These are phyloP conservation scores for Lingula anatina DNA, from an alignment of 2,888 invertebrate species.

Conservation along the genomic window DNA sequence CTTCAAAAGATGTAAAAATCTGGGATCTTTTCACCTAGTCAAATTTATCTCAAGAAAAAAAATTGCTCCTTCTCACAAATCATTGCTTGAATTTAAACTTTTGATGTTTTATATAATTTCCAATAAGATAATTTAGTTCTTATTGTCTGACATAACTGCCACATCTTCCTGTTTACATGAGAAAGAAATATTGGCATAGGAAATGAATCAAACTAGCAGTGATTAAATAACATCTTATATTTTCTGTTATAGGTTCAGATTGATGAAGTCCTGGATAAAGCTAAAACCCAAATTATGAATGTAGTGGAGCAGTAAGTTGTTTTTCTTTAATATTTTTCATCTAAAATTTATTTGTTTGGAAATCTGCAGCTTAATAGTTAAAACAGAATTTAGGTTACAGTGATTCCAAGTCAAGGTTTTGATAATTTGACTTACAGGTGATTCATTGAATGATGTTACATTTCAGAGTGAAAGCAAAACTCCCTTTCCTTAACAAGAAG, in stretches of 20 bases:
- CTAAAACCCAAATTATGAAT: constrained; percentile 34
- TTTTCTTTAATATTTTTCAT: background rate
- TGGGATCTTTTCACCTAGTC: too few species aligned
- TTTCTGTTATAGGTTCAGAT: constrained; percentile 34
- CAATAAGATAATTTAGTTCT: background rate
- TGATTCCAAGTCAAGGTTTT: constrained; percentile 44
- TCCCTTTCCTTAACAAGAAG: constrained; percentile 47
- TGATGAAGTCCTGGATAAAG: constrained; percentile 40
- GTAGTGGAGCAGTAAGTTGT: constrained; percentile 42
- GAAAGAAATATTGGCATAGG: too few species aligned
- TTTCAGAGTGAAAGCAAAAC: too few species aligned
- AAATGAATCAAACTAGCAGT: too few species aligned
- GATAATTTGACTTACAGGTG: too few species aligned
- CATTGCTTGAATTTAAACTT: background rate
- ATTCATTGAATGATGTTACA: too few species aligned
- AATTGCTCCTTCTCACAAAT: too few species aligned
- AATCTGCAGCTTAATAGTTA: background rate
- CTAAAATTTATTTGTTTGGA: background rate
- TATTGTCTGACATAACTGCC: background rate
- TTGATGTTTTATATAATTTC: background rate
- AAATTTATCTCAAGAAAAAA: too few species aligned
- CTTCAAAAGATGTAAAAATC: too few species aligned
- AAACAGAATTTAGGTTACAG: constrained; percentile 9
- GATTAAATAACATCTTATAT: too few species aligned
- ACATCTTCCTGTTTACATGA: background rate